Conservation (phyloP, 2,113 vertebrate species). For the Aphyosemion australe region DNA sequence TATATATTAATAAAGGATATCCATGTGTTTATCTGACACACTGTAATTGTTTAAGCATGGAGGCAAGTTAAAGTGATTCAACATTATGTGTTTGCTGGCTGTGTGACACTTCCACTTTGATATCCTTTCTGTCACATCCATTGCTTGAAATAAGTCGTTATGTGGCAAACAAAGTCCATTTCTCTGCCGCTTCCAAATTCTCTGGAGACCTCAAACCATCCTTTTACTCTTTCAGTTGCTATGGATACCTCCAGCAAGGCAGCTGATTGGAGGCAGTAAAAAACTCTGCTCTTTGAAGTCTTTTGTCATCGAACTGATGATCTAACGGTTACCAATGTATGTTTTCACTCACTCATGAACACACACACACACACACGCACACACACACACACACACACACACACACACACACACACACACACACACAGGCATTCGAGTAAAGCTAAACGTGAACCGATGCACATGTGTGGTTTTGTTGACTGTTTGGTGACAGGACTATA, state of each 20-base stretch:
- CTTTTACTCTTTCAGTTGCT: slow-evolving; percentile 77
- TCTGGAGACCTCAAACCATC: slow-evolving; percentile 68
- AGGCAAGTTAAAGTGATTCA: slow-evolving; percentile 21
- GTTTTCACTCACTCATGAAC: neutral
- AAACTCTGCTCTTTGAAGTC: slow-evolving; percentile 62
- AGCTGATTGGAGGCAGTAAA: slow-evolving; percentile 67
- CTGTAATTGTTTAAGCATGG: slow-evolving; percentile 7
- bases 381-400: slow-evolving; percentile 11
- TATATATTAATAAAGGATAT: neutral
- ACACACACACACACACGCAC: neutral
- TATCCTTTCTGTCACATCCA: slow-evolving; percentile 57
- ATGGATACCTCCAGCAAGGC: slow-evolving; percentile 72
- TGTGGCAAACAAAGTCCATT: slow-evolving; percentile 61
- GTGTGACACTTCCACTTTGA: slow-evolving; percentile 39
- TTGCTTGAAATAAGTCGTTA: slow-evolving; percentile 48
- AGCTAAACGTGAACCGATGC: slow-evolving; percentile 15
- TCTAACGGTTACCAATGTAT: slow-evolving; percentile 8
- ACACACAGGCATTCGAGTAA: neutral
- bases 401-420: slow-evolving; percentile 11
- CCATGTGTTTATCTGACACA: neutral
- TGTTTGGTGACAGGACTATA: slow-evolving; percentile 50
- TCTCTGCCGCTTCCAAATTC: slow-evolving; percentile 67
- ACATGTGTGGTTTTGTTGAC: neutral
- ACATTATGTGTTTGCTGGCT: slow-evolving; percentile 18
- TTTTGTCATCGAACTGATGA: slow-evolving; percentile 58